Evolutionary conservation across 2,888 invertebrate species (phyloP).

Genomic region (Drosophila neonasuta): DNA sequence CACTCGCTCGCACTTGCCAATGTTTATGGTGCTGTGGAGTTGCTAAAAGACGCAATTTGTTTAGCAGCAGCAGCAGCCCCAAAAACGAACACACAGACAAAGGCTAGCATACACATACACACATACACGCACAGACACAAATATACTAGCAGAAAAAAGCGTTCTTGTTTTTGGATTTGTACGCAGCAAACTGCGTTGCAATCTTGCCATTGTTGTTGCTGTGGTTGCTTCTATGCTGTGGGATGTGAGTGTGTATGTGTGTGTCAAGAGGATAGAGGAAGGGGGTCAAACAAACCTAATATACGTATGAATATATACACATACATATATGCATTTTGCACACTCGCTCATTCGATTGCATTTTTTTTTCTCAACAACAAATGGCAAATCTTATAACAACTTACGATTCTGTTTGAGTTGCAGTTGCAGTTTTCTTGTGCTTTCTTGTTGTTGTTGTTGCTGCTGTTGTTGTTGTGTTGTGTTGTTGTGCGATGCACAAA

Average conservation of each 20-base stretch:
- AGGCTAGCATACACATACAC: slow-evolving; percentile 1
- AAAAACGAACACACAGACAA: slow-evolving; percentile 5
- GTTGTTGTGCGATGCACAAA: slow-evolving; percentile 37
- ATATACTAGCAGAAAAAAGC: slow-evolving; percentile 23
- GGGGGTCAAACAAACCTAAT: slow-evolving; percentile 28
- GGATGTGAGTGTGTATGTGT: slow-evolving; percentile 2
- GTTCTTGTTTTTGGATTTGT: slow-evolving; percentile 23
- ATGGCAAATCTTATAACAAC: slow-evolving; percentile 35
- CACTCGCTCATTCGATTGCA: not conserved
- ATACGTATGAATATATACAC: slow-evolving; percentile 13
- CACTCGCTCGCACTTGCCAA: slow-evolving; percentile 12
- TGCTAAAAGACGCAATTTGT: slow-evolving; percentile 55
- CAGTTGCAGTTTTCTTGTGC: slow-evolving; percentile 42
- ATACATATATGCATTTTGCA: slow-evolving; percentile 23
- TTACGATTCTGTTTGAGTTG: slow-evolving; percentile 53
- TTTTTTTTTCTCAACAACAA: slow-evolving; percentile 14
- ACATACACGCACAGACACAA: slow-evolving; percentile 4
- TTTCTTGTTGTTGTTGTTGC: slow-evolving; percentile 28
- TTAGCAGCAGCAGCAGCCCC: slow-evolving; percentile 27
- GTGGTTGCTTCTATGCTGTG: slow-evolving; percentile 20
- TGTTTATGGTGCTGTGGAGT: slow-evolving; percentile 47
- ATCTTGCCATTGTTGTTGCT: slow-evolving; percentile 8
- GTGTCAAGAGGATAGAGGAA: not conserved
- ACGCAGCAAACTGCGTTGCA: slow-evolving; percentile 44
- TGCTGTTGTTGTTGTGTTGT: slow-evolving; percentile 25